These are phyloP conservation scores for Acrossocheilus wenchowensis DNA, from an alignment of 2,797 vertebrate genomes.

Conservation along the genomic window DNA sequence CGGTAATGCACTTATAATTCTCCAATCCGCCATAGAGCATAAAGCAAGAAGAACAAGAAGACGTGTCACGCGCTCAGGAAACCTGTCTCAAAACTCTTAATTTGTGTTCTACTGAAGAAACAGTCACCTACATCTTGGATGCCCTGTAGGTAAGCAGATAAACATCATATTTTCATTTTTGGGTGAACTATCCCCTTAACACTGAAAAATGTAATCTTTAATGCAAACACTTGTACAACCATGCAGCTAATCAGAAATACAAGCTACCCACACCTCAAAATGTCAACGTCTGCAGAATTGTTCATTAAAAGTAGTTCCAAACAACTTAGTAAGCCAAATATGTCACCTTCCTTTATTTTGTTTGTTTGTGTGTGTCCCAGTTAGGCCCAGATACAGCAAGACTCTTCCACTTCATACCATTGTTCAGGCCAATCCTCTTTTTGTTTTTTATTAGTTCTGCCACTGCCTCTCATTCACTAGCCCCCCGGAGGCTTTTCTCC, in stretches of 20 bases:
- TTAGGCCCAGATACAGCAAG: slow-evolving; percentile 50
- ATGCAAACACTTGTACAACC: background rate
- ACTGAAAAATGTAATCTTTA: no score
- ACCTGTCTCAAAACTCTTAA: no score
- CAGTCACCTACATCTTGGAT: no score
- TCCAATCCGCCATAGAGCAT: no score
- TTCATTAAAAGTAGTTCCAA: background rate
- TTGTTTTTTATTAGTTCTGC: slow-evolving; percentile 61
- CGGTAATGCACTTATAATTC: no score
- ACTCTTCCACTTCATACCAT: slow-evolving; percentile 47
- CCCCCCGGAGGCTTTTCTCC: slow-evolving; percentile 57
- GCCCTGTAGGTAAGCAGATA: no score
- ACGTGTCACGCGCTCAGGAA: no score
- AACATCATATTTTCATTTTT: no score
- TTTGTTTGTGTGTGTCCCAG: slow-evolving; percentile 34
- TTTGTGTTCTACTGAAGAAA: no score
- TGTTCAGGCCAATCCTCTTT: slow-evolving; percentile 46
- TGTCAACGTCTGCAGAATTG: background rate
- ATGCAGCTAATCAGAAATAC: background rate
- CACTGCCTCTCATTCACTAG: slow-evolving; percentile 59
- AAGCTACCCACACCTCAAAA: background rate
- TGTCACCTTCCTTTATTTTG: background rate
- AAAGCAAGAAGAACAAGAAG: no score
- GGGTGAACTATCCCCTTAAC: no score
- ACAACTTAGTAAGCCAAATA: slow-evolving; percentile 1